phyloP scores from a whole-genome alignment of 1,140 invertebrate genomes.

The Temnothorax nylanderi region DNA sequence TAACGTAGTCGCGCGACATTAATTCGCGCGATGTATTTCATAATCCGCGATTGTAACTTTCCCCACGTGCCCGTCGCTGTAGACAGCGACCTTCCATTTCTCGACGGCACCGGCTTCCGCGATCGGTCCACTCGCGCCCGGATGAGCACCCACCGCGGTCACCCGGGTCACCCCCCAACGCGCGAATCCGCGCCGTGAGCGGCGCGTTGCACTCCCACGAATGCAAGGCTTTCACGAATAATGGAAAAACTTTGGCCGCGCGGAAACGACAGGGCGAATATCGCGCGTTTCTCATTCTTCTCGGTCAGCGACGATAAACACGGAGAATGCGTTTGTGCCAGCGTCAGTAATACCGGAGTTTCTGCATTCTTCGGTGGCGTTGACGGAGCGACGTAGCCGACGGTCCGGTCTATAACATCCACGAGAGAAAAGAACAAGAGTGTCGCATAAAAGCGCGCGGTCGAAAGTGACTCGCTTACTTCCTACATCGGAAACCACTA shows the following conservation, averaged over 20 bases:
- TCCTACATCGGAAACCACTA: conserved; percentile 55
- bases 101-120: not conserved
- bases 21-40: conserved; percentile 43
- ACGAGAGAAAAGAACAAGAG: conserved; percentile 6
- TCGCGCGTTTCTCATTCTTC: conserved; percentile 49
- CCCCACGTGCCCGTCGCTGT: conserved; percentile 9
- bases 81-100: conserved; percentile 21
- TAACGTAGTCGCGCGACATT: not conserved
- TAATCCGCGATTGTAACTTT: conserved; percentile 47
- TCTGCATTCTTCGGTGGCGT: conserved; percentile 44
- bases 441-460: conserved; percentile 5
- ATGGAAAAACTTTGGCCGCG: conserved; percentile 45
- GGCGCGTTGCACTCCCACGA: not conserved
- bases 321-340: not conserved
- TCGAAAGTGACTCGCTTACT: conserved; percentile 32
- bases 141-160: not conserved
- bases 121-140: conserved; percentile 15
- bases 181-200: not conserved
- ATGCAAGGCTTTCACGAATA: conserved; percentile 35
- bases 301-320: conserved; percentile 58
- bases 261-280: conserved; percentile 11
- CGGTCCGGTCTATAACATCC: not conserved
- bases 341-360: conserved; percentile 23
- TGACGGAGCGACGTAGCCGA: conserved; percentile 14
- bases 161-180: not conserved